Evolutionary conservation across 2,888 invertebrate genomes (phyloP), one percentile per base, ranked within the genome.

Genomic region (Heliconius cydno): DNA sequence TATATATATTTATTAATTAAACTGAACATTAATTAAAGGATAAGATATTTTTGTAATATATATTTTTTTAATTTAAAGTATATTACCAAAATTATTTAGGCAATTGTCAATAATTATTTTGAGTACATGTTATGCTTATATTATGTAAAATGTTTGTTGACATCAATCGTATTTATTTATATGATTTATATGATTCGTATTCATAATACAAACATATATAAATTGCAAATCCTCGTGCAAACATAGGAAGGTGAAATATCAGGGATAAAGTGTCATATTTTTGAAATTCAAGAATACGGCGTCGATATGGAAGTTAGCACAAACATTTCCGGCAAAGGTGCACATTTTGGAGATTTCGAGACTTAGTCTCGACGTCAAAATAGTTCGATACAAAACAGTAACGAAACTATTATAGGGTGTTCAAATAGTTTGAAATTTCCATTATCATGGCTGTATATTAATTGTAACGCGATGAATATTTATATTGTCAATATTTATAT

Each of bases 331-430:
- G 90, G 86, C 84, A 86, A 88, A 87, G 87, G 91, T 92, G 91
- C 90, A 92, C 91, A 92, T 93, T 94, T 93, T 90, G 91, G 90
- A 92, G 92, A 93, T 93, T 91, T 92, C 88, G 87, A 86, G 89
- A 67, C 88, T 90, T 88, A 88, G 86, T 86, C 85, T 88, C 85
- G 85, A 87, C 88, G 86, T 89, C 87, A 87, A 89, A 90, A 91
- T 90, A 88, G 88, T 90, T 90, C 90, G 87, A 92, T 91, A 88
- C 87, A 83, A 86, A 86, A 85, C 57, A 76, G 52, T 34, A 65
- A 77, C 73, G 57, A 57, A 76, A 74, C 57, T 66, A 76, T 75
- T 86, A 91, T 86, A 91, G 90, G 85, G 46, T 86, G 88, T 87
- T 86, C 80, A 79, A 3, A 76, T 72, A 76, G 46, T 76, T 70